Evolutionary conservation across 2,888 invertebrate genomes (phyloP).

Genomic region (Amorpha juglandis): DNA sequence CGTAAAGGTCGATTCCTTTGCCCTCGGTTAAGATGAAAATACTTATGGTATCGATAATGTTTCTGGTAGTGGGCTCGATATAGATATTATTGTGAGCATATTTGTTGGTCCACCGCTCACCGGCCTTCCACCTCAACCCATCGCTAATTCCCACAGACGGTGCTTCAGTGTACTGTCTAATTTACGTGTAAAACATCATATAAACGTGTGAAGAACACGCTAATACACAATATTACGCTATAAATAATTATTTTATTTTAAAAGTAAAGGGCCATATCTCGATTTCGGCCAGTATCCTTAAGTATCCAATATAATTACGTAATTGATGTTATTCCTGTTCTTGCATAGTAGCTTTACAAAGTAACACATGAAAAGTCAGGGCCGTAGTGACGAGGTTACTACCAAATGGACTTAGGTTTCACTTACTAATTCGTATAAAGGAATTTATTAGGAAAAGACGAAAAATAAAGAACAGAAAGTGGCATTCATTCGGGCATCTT

Average conservation of each 20-base stretch:
- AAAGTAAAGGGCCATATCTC: not conserved
- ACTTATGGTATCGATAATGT: not conserved
- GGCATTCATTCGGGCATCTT: too few species aligned
- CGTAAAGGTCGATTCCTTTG: too few species aligned
- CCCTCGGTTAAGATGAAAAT: too few species aligned
- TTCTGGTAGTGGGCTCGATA: not conserved
- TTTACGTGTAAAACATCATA: not conserved
- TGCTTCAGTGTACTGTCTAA: slow-evolving; percentile 3
- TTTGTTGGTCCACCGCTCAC: slow-evolving; percentile 11
- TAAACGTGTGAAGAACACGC: not conserved
- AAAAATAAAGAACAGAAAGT: not conserved
- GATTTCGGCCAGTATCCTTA: not conserved
- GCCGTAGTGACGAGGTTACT: not conserved
- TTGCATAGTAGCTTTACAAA: not conserved
- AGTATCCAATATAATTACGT: not conserved
- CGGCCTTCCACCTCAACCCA: slow-evolving; percentile 16
- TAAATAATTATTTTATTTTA: not conserved
- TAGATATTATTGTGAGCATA: not conserved
- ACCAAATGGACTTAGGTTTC: not conserved
- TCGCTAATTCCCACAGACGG: slow-evolving; percentile 18
- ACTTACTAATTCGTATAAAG: not conserved
- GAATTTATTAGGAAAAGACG: not conserved
- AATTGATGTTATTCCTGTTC: not conserved
- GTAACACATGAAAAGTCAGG: not conserved
- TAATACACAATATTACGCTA: not conserved